Base-by-base conservation (phyloP, 2,113 vertebrate species). In the Loxodonta africana region DNA sequence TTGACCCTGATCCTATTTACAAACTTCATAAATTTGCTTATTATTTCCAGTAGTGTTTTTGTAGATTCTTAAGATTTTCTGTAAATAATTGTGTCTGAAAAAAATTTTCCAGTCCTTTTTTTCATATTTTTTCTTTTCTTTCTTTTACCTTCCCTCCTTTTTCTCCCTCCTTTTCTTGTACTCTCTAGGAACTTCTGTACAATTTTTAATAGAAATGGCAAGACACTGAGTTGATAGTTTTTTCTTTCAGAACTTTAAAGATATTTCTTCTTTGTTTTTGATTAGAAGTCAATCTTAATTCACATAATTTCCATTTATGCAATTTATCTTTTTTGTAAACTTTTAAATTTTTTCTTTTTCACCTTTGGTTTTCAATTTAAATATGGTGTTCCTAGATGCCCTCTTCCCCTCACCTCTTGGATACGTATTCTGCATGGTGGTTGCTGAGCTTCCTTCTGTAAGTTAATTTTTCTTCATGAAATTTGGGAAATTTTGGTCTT, bases 261-360 rank as follows among this genome's bases (percentile, higher is more conserved):
- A 12, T 57, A 57, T 57, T 57, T 57, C 3, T 48, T 12, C 53
- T 57, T 88, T 60, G 14, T 74, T 76, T 95, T 92, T 46, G 14
- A 69, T 83, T n/a, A 67, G 15, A 88, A 87, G 44, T 91, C 65
- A 81, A 23, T 67, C n/a, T 44, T 53, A 92, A 83, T 82, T 87
- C 67, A 80, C 62, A 33, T 8, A 95, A 4, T 46, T 82, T 83
- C 48, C 25, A 69, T 48, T 30, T 60, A 41, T 60, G 30, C 57
- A 8, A 44, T 21, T 95, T 82, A 30, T 57, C 21, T 80, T 67
- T 65, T 60, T 82, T 81, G 20, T 65, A 88, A 82, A 69, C 25
- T 80, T 71, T 25, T 17, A 86, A 82, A 5, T 74, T 30, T 46
- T 76, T 92, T 37, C 53, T 87, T 88, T 67, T 37, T 57, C 3